Evolutionary conservation across 1,140 invertebrate genomes (phyloP).

Genomic region (Muscidifurax raptorellus): DNA sequence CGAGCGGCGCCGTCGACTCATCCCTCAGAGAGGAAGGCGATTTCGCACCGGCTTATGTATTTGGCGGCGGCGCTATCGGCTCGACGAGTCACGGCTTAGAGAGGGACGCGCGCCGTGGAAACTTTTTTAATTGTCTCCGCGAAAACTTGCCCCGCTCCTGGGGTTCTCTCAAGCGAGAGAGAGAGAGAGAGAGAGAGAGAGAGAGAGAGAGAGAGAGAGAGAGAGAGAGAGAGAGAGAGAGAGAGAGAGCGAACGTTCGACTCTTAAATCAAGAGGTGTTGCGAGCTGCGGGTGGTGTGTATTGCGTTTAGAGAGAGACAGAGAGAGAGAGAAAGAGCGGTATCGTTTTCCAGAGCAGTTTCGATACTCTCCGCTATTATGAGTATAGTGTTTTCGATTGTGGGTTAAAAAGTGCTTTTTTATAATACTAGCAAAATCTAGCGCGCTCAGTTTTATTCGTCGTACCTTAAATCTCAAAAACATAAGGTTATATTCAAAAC

Average conservation of each 20-base stretch:
- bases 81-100: background rate
- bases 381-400: background rate
- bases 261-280: conserved; percentile 32
- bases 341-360: background rate
- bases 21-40: background rate
- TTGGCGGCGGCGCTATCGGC: conserved; percentile 14
- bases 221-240: no score
- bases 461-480: no score
- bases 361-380: background rate
- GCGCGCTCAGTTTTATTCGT: no score
- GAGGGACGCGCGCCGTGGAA: conserved; percentile 21
- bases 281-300: background rate
- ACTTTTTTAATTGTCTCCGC: conserved; percentile 45
- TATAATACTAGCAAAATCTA: no score
- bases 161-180: background rate
- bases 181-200: no score
- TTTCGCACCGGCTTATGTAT: conserved; percentile 25
- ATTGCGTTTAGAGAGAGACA: background rate
- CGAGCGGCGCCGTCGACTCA: conserved; percentile 2
- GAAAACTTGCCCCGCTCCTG: conserved; percentile 1
- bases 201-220: no score
- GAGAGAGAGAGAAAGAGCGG: background rate
- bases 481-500: no score
- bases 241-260: background rate
- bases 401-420: background rate